Conservation (phyloP, 1,140 invertebrate genomes). For the Phymorhynchus buccinoides region DNA sequence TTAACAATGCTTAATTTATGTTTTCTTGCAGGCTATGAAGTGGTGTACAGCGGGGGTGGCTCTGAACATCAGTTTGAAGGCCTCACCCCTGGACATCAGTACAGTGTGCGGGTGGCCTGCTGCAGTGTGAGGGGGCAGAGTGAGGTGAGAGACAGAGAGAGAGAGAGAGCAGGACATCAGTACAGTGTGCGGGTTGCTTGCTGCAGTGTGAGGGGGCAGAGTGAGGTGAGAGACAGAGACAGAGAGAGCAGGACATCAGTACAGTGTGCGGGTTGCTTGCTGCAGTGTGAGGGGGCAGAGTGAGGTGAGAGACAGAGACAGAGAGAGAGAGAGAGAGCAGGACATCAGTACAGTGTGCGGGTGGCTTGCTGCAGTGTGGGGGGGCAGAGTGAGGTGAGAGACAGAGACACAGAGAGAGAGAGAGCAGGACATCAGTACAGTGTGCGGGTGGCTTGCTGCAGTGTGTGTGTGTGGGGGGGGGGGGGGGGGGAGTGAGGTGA, state of each 20-base stretch:
- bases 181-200: too few relatives aligned
- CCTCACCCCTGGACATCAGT: slow-evolving; percentile 85
- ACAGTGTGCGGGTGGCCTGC: slow-evolving; percentile 81
- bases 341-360: too few relatives aligned
- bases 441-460: slow-evolving; percentile 80
- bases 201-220: slow-evolving; percentile 83
- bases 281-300: slow-evolving; percentile 82
- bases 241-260: slow-evolving; percentile 86
- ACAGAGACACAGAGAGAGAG: too few relatives aligned
- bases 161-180: too few relatives aligned
- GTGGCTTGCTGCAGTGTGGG: too few relatives aligned
- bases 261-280: slow-evolving; percentile 81
- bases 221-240: slow-evolving; percentile 85
- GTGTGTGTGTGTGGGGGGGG: too few relatives aligned
- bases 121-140: slow-evolving; percentile 82
- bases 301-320: too few relatives aligned
- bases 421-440: slow-evolving; percentile 86
- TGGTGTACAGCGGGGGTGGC: slow-evolving; percentile 82
- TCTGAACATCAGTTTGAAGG: slow-evolving; percentile 84
- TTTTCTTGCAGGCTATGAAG: slow-evolving; percentile 79
- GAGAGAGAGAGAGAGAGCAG: too few relatives aligned
- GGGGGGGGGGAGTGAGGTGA: too few relatives aligned
- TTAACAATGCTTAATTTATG: too few relatives aligned
- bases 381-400: slow-evolving; percentile 83
- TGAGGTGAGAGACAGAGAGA: too few relatives aligned